Evolutionary conservation across 2,113 vertebrate genomes (phyloP), one percentile per base, ranked within the genome.

Genomic region (Tachysurus vachellii): DNA sequence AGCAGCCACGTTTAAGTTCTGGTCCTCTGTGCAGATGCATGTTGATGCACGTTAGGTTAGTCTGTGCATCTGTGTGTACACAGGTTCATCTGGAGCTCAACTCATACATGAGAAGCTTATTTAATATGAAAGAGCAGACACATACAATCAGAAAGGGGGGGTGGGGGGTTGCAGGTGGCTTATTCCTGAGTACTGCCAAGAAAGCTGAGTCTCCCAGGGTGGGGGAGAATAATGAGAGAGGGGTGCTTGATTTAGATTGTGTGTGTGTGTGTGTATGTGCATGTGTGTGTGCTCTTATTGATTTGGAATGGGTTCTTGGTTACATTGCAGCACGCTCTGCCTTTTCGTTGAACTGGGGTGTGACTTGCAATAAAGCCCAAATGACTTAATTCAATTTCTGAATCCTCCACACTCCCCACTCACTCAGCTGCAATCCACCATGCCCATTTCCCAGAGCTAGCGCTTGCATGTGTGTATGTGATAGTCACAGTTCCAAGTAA

Each of bases 381-480:
- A 95, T 94, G 93, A 95, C 93, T 94, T 94, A 94, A 95, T 94
- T 91, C 92, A 93, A 94, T 94, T 94, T 93, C 94, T 93, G 92
- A 95, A 93, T 94, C 93, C 93, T 94, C 93, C 93, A 86, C 90
- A 90, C 81, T 83, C 87, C 83, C 76, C 87, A 82, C 80, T 85
- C 82, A 88, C 92, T 94, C 92, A 88, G 93, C 90, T 88, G 93
- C 93, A 93, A 93, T 94, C 93, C 82, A 84, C 87, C 93, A 90
- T 93, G 92, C 93, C 93, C 94, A 85, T 88, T 93, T 92, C 93
- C 93, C 92, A 92, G 92, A 93, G 92, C 91, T 91, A 93, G 89
- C 88, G 91, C 26, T 64, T 80, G 50, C 64, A 50, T 80, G 61
- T 91, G 91, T 92, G 90, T 92, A 84, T 86, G 88, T 91, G 88